Percentiles rank a stretch among this genome's conserved stretches.
Evolutionary conservation across 1,140 invertebrate genomes (phyloP).

Genomic region (Drosophila ambigua): DNA sequence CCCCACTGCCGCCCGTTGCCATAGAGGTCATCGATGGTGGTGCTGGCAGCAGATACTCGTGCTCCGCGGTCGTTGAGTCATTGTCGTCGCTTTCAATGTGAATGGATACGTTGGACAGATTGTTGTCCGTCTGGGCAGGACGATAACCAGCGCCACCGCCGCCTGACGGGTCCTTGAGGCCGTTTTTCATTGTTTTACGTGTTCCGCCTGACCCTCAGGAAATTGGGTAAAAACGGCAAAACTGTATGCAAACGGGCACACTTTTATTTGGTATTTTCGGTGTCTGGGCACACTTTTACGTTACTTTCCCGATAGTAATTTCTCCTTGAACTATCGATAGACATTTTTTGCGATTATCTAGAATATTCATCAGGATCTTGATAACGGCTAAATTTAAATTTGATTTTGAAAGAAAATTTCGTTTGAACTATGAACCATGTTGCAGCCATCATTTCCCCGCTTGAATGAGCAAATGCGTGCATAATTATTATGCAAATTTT

Average conservation of each 20-base stretch:
- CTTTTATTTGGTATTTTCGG: too few relatives aligned
- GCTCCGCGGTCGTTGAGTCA: constrained; percentile 72
- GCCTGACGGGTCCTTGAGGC: constrained; percentile 52
- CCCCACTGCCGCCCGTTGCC: constrained; percentile 7
- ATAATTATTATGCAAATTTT: constrained; percentile 37
- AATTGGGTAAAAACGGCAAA: too few relatives aligned
- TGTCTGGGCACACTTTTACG: too few relatives aligned
- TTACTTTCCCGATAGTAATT: too few relatives aligned
- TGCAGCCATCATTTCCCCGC: background rate
- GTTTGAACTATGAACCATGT: background rate
- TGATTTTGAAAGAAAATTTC: background rate
- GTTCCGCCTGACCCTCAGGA: background rate
- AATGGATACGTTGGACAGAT: constrained; percentile 45
- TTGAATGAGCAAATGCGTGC: background rate
- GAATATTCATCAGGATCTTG: too few relatives aligned
- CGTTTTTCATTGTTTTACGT: constrained; percentile 52
- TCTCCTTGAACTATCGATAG: too few relatives aligned
- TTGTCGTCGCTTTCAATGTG: constrained; percentile 73
- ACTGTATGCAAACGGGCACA: too few relatives aligned
- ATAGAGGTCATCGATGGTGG: constrained; percentile 37
- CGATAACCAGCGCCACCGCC: constrained; percentile 32
- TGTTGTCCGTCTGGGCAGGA: constrained; percentile 9
- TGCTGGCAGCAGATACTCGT: constrained; percentile 62
- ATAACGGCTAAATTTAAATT: too few relatives aligned
- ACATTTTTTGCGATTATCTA: too few relatives aligned